Evolutionary conservation across 2,113 vertebrate genomes (phyloP).

Genomic region (Geococcyx californianus): DNA sequence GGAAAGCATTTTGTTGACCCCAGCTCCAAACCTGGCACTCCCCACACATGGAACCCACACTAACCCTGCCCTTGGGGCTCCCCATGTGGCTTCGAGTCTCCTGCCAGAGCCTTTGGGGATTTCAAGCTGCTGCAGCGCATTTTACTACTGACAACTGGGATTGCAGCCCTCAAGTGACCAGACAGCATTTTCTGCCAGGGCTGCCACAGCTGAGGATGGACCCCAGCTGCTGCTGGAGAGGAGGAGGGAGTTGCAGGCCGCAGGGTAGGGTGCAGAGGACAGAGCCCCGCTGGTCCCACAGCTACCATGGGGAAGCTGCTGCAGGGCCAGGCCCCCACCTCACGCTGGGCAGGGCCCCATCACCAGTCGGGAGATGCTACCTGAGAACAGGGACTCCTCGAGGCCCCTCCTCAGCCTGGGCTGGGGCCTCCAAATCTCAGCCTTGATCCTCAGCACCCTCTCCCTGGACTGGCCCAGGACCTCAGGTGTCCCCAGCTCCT

Average conservation of each 20-base stretch:
- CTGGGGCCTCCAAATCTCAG: accelerated
- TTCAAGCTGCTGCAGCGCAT: no score
- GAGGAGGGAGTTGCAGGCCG: background rate
- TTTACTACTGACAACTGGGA: accelerated
- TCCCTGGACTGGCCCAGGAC: background rate
- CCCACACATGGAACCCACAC: accelerated
- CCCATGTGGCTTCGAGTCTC: accelerated
- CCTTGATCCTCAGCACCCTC: background rate
- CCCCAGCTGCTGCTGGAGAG: accelerated
- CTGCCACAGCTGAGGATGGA: background rate
- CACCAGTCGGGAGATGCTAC: background rate
- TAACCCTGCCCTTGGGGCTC: background rate
- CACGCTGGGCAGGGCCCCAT: accelerated
- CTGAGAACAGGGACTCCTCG: no score
- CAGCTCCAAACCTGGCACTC: background rate
- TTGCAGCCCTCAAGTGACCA: no score
- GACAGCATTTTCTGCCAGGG: accelerated
- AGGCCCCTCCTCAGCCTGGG: accelerated
- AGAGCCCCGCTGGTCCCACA: background rate
- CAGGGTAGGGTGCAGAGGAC: accelerated
- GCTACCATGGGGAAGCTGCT: background rate
- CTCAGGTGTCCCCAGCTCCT: background rate
- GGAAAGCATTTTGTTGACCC: accelerated
- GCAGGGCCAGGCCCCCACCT: background rate
- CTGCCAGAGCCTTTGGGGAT: background rate